These are phyloP conservation scores for Pantala flavescens DNA, from an alignment of 1,140 invertebrate genomes.

Conservation along the genomic window DNA sequence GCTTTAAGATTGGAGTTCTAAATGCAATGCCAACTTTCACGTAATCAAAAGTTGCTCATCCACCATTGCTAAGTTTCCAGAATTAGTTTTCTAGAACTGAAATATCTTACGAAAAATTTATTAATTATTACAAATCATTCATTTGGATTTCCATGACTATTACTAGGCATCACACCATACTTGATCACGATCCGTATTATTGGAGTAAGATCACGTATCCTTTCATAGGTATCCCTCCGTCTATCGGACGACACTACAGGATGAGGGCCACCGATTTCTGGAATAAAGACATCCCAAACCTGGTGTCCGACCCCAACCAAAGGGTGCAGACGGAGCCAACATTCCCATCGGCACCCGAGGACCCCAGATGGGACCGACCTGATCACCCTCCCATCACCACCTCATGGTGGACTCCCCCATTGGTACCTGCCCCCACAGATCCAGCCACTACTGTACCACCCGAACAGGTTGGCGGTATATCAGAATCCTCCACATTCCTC, in stretches of 20 bases:
- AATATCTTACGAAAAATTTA: too few relatives aligned
- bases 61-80: too few relatives aligned
- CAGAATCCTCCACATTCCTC: slow-evolving; percentile 42
- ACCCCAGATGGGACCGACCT: not conserved
- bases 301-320: slow-evolving; percentile 35
- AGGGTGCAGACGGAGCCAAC: not conserved
- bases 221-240: slow-evolving; percentile 57
- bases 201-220: too few relatives aligned
- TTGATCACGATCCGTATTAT: too few relatives aligned
- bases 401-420: not conserved
- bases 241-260: slow-evolving; percentile 49
- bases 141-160: too few relatives aligned
- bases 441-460: not conserved
- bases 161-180: too few relatives aligned
- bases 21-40: too few relatives aligned
- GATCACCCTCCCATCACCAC: not conserved
- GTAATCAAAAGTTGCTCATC: too few relatives aligned
- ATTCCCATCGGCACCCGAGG: not conserved
- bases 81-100: too few relatives aligned
- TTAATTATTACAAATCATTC: too few relatives aligned
- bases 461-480: not conserved
- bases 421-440: not conserved
- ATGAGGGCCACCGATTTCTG: slow-evolving; percentile 56
- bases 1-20: too few relatives aligned
- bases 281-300: slow-evolving; percentile 55